Base-by-base conservation (phyloP, 1,140 invertebrate genomes). In the Aplysia californica region DNA sequence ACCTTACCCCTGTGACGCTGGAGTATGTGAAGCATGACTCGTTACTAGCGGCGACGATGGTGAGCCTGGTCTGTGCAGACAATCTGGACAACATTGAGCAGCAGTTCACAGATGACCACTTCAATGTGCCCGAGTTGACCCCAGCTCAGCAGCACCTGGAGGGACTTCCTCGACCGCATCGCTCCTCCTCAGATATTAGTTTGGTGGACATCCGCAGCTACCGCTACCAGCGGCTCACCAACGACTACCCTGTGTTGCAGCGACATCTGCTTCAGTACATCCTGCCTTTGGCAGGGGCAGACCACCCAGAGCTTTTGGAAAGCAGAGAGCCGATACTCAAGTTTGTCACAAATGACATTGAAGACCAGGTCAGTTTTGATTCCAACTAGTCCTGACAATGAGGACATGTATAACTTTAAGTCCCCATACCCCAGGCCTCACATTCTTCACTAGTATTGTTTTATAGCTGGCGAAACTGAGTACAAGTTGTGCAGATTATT, bases 121-220 rank as follows among this genome's bases (percentile, higher is more conserved):
- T 86, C 67, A 64, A 50, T 65, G 74, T 41, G 56, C 59, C 31
- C 75, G 76, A 31, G 75, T 39, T n/a, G n/a, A 50, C 44, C 44
- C 10, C 44, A 15, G 44, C 44, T 10, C n/a, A 10, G 10, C 44
- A 50, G 44, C 10, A 50, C n/a, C 55, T 31, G 3, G 44, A 21
- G 5, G 58, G 55, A 29, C 50, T 75, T 23, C 50, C 74, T 0
- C 58, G 73, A 4, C 50, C 76, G 31, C 77, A 80, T 18, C 78
- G 84, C 29, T 75, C 81, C n/a, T 59, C 75, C 4, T 87, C 86
- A 15, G 86, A 86, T 31, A 87, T 88, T 44, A 87, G 84, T 74
- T 36, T 86, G 26, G 84, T 88, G 10, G 86, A 88, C 71, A 85
- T 87, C 33, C 76, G 83, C 61, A 88, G 87, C 77, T 87, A 87